phyloP scores from a whole-genome alignment of 2,113 vertebrate species.

The Pseudonaja textilis region DNA sequence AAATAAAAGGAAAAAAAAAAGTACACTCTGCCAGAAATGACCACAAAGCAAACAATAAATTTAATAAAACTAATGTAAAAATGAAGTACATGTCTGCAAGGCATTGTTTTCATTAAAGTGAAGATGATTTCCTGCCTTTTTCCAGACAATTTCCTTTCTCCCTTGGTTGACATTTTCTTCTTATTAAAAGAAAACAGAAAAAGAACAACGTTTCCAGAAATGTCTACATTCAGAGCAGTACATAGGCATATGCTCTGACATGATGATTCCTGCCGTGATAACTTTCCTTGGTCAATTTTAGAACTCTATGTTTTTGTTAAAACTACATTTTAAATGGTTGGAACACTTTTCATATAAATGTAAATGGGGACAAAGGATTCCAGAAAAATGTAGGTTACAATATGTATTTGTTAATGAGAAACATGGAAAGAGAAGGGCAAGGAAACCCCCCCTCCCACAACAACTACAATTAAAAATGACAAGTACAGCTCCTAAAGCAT shows the following conservation, averaged over 20 bases:
- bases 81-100: neutral
- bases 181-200: constrained; percentile 29
- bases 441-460: too few species aligned
- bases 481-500: neutral
- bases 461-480: neutral
- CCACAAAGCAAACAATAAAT: constrained; percentile 2
- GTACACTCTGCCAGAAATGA: neutral
- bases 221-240: constrained; percentile 11
- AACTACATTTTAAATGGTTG: constrained; percentile 12
- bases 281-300: constrained; percentile 18
- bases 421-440: neutral
- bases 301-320: neutral
- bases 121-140: constrained; percentile 27
- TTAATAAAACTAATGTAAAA: constrained; percentile 30
- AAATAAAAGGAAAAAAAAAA: neutral
- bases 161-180: constrained; percentile 2
- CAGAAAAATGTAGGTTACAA: neutral
- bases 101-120: constrained; percentile 19
- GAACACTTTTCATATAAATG: constrained; percentile 22
- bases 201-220: constrained; percentile 14
- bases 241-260: neutral
- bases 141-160: constrained; percentile 22
- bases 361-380: constrained; percentile 7
- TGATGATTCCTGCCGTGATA: constrained; percentile 18
- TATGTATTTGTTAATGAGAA: neutral